Conservation (phyloP, 2,888 invertebrate genomes). For the Drosophila cognata region DNA sequence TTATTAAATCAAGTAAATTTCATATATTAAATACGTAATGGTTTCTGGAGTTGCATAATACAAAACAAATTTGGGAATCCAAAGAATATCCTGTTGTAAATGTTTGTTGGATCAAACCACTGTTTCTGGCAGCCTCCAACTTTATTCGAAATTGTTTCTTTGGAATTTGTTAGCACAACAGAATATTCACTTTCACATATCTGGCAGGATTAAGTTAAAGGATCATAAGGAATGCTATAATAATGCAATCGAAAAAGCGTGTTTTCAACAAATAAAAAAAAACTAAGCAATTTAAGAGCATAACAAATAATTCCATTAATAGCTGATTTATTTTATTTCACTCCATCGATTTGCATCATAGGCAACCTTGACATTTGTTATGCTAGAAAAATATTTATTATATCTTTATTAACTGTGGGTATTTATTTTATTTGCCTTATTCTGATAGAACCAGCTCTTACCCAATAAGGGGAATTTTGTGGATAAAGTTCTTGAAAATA, state of each 20-base stretch:
- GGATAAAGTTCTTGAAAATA: not conserved
- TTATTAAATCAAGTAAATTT: not conserved
- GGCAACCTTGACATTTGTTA: not conserved
- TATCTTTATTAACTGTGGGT: not conserved
- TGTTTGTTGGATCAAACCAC: too few relatives aligned
- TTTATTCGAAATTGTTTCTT: not conserved
- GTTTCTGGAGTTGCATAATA: not conserved
- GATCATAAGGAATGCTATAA: not conserved
- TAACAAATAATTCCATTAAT: not conserved
- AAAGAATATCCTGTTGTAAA: too few relatives aligned
- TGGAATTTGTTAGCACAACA: not conserved
- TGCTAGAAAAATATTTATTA: not conserved
- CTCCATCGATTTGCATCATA: not conserved
- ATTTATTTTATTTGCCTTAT: not conserved
- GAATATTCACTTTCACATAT: not conserved
- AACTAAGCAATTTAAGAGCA: not conserved
- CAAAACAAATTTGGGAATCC: too few relatives aligned
- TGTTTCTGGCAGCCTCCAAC: too few relatives aligned
- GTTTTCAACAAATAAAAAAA: not conserved
- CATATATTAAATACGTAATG: not conserved
- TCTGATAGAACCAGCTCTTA: constrained; percentile 3
- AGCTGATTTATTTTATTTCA: not conserved
- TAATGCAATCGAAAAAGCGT: not conserved
- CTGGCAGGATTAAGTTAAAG: not conserved
- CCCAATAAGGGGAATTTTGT: not conserved